Percentiles rank a stretch among this genome's conserved stretches.
These are phyloP conservation scores for Candoia aspera DNA, from an alignment of 2,113 vertebrate species.

Conservation along the genomic window DNA sequence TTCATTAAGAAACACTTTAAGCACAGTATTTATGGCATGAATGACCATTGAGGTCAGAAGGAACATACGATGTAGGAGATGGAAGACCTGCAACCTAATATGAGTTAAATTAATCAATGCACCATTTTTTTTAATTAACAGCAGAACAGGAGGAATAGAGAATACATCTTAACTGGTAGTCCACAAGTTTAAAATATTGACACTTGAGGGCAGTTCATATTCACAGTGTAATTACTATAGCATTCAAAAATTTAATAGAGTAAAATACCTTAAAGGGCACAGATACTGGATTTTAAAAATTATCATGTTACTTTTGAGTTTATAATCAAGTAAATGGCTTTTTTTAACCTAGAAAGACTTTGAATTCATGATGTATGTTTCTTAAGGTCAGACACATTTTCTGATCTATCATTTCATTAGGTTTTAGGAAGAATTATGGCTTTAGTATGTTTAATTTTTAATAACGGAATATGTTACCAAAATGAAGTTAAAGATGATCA, in stretches of 20 bases:
- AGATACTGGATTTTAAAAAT: slow-evolving; percentile 19
- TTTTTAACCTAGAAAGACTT: background rate
- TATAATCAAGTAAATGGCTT: slow-evolving; percentile 31
- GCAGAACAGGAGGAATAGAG: background rate
- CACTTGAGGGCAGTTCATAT: slow-evolving; percentile 42
- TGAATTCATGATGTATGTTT: slow-evolving; percentile 20
- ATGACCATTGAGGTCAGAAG: background rate
- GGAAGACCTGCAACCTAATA: background rate
- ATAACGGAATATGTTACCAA: slow-evolving; percentile 59
- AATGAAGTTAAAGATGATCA: slow-evolving; percentile 65
- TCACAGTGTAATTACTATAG: slow-evolving; percentile 29
- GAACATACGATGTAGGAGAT: slow-evolving; percentile 11
- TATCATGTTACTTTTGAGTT: slow-evolving; percentile 14
- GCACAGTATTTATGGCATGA: slow-evolving; percentile 1
- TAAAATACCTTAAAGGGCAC: slow-evolving; percentile 25
- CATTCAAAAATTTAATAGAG: slow-evolving; percentile 20
- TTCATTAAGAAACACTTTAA: slow-evolving; percentile 20
- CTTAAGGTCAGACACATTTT: slow-evolving; percentile 30
- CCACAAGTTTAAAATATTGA: slow-evolving; percentile 34
- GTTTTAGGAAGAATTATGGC: slow-evolving; percentile 23
- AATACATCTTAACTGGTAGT: slow-evolving; percentile 16
- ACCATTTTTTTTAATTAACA: background rate
- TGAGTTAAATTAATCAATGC: background rate
- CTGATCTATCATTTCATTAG: slow-evolving; percentile 9
- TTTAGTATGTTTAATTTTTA: slow-evolving; percentile 54